Conservation (phyloP, 2,113 vertebrate species). For the Gallinago undulata region DNA sequence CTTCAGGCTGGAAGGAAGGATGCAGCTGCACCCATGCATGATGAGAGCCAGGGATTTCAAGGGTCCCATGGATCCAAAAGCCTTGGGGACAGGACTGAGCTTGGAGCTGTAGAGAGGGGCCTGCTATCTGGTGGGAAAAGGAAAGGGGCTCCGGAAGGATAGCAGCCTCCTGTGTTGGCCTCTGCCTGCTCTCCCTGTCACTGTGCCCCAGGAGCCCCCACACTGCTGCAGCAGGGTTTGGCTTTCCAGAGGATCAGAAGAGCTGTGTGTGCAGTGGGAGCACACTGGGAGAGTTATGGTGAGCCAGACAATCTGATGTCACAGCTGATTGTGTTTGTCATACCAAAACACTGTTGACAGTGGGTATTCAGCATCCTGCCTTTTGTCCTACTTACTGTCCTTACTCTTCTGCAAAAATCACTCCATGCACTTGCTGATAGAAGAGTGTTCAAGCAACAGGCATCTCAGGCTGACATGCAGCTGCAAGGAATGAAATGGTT, state of each 20-base stretch:
- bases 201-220: neutral
- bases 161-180: neutral
- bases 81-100: neutral
- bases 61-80: rapidly evolving
- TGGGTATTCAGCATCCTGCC: neutral
- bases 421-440: neutral
- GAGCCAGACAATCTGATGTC: rapidly evolving
- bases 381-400: neutral
- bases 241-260: neutral
- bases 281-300: neutral
- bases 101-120: neutral
- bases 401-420: neutral
- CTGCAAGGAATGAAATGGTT: rapidly evolving
- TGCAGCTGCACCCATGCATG: neutral
- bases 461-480: rapidly evolving
- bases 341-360: neutral
- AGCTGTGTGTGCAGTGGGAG: rapidly evolving
- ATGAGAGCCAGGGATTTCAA: neutral
- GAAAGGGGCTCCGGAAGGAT: neutral
- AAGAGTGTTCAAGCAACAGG: neutral
- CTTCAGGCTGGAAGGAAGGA: neutral
- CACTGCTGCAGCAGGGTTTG: neutral
- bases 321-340: neutral
- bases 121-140: neutral
- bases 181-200: neutral